Base-by-base conservation (phyloP, 2,888 invertebrate genomes). In the Ochropleura leucogaster region DNA sequence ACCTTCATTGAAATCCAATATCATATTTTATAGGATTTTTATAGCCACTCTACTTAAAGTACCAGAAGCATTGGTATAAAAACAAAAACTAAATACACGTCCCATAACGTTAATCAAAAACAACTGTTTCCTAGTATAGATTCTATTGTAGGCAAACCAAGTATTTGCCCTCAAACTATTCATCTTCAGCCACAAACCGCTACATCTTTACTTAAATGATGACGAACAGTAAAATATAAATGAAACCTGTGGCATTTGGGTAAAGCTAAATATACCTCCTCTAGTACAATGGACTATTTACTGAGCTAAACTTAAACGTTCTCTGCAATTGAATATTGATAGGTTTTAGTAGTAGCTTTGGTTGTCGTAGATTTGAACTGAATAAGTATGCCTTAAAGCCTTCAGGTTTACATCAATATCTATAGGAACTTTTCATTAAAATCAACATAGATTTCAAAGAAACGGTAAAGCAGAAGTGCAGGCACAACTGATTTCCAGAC, bases 211-310 rank as follows among this genome's bases (percentile, higher is more conserved):
- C 87, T 76, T 80, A 87, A 89, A 87, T 88, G 88, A 90, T 87
- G 90, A 89, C 90, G 87, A 30, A 30, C 30, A 30, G 89, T 93
- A 93, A 93, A 93, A 89, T 82, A 89, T 85, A 91, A 93, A 93
- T 92, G 91, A 90, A 92, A 90, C 87, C 82, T 86, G 42, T 88
- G 88, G 87, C 80, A 88, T 81, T 90, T 92, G 91, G 90, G 92
- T 90, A 82, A 75, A 78, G 77, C 83, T 88, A 87, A 91, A 90
- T 90, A 89, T 85, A 73, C 74, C 76, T 77, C 82, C 83, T 76
- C 77, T 74, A 74, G 86, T 90, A 94, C 93, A 94, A 94, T 94
- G 85, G 93, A 72, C 90, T 81, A 92, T 93, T 90, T 82, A 79
- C 73, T 82, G 55, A 59, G n/a, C 16, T 65, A 30, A 59, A 74